Percentiles rank a stretch among this genome's conserved stretches.
Evolutionary conservation across 2,888 invertebrate genomes (phyloP).

Genomic region (Lepetodrilus schrolli): DNA sequence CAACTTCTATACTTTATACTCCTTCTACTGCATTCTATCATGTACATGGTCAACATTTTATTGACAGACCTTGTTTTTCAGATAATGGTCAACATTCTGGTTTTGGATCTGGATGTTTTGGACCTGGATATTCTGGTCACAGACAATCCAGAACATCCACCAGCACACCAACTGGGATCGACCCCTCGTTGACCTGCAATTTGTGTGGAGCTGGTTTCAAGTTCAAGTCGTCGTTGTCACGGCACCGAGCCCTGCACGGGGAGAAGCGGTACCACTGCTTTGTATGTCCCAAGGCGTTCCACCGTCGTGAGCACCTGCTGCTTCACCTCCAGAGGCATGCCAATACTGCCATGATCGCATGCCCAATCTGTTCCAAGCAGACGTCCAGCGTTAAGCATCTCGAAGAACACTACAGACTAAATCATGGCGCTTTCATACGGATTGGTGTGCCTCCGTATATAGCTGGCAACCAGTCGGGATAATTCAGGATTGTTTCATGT

Average conservation of each 20-base stretch:
- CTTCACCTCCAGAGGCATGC: slow-evolving; percentile 40
- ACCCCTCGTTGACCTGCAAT: slow-evolving; percentile 17
- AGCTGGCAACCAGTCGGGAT: no score
- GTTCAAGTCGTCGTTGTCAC: slow-evolving; percentile 37
- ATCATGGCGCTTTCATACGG: slow-evolving; percentile 15
- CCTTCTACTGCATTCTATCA: no score
- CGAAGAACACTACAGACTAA: slow-evolving; percentile 28
- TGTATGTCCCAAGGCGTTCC: slow-evolving; percentile 41
- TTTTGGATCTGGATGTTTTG: no score
- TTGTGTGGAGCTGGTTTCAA: slow-evolving; percentile 29
- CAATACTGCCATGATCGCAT: slow-evolving; percentile 33
- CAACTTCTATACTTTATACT: no score
- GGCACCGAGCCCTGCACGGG: slow-evolving; percentile 41
- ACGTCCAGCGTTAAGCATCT: slow-evolving; percentile 9
- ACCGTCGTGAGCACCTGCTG: slow-evolving; percentile 40
- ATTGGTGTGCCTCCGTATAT: neutral
- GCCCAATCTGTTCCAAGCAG: slow-evolving; percentile 35
- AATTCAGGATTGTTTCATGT: no score
- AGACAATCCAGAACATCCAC: neutral
- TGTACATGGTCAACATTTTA: no score
- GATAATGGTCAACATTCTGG: no score
- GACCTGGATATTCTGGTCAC: no score
- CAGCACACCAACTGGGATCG: neutral
- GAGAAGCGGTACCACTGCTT: slow-evolving; percentile 42
- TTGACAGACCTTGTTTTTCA: no score